Conservation (phyloP, 1,140 invertebrate genomes). For the Gryllus bimaculatus region DNA sequence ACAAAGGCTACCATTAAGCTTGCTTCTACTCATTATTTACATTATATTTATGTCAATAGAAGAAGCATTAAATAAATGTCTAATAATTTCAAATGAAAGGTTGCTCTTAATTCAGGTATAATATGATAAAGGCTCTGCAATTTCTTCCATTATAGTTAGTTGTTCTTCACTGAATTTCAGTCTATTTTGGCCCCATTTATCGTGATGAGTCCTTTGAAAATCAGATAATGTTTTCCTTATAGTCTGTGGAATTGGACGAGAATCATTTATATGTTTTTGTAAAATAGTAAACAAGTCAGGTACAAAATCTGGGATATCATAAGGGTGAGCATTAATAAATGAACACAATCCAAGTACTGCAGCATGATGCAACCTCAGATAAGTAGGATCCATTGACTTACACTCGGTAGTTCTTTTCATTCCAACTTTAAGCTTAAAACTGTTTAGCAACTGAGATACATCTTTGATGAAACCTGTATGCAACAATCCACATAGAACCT, state of each 20-base stretch:
- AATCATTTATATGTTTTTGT: not conserved
- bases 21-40: too few species aligned
- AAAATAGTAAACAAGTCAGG: not conserved
- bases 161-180: not conserved
- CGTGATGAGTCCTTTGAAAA: not conserved
- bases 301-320: not conserved
- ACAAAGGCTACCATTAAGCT: too few species aligned
- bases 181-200: not conserved
- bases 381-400: not conserved
- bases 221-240: not conserved
- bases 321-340: not conserved
- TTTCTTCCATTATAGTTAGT: not conserved
- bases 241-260: not conserved
- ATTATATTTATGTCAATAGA: too few species aligned
- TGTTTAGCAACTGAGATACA: not conserved
- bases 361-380: not conserved
- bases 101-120: too few species aligned
- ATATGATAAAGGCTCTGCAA: too few species aligned
- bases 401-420: not conserved
- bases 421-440: not conserved
- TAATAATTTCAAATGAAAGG: too few species aligned
- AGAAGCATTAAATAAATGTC: too few species aligned
- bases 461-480: not conserved
- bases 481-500: not conserved
- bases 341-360: not conserved